phyloP scores from a whole-genome alignment of 2,888 invertebrate species.

The Dryobota labecula region DNA sequence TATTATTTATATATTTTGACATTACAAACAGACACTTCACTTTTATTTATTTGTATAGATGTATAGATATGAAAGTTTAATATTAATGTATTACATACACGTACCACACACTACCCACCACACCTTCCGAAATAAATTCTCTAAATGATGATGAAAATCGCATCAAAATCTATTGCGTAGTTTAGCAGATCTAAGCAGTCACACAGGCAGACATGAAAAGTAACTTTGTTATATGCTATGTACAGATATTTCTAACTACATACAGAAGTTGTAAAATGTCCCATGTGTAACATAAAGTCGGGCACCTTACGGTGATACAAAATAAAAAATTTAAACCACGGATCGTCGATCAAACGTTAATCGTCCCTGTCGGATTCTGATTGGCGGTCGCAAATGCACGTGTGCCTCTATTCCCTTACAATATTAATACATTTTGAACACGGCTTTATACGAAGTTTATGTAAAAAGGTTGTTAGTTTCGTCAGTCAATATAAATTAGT shows the following conservation, averaged over 20 bases:
- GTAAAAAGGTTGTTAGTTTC: too few species aligned
- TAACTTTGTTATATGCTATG: neutral
- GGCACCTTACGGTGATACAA: constrained; percentile 17
- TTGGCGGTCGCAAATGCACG: constrained; percentile 68
- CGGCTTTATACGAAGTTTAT: constrained; percentile 1
- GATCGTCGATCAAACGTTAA: constrained; percentile 77
- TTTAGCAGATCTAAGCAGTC: neutral
- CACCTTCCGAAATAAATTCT: neutral
- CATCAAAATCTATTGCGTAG: neutral
- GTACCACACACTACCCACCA: too few species aligned
- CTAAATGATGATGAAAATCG: neutral
- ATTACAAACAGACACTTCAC: too few species aligned
- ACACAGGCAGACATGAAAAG: neutral
- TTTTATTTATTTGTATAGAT: too few species aligned
- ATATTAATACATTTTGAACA: constrained; percentile 13
- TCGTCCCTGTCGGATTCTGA: constrained; percentile 70
- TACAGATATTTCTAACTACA: neutral
- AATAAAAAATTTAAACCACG: constrained; percentile 56
- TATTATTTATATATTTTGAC: too few species aligned
- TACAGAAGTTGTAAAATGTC: neutral
- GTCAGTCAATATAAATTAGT: too few species aligned
- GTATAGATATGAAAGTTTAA: too few species aligned
- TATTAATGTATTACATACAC: neutral
- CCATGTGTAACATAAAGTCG: neutral
- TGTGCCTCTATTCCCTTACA: neutral